phyloP scores from a whole-genome alignment of 2,888 invertebrate genomes.

The Pristionchus arcanus region DNA sequence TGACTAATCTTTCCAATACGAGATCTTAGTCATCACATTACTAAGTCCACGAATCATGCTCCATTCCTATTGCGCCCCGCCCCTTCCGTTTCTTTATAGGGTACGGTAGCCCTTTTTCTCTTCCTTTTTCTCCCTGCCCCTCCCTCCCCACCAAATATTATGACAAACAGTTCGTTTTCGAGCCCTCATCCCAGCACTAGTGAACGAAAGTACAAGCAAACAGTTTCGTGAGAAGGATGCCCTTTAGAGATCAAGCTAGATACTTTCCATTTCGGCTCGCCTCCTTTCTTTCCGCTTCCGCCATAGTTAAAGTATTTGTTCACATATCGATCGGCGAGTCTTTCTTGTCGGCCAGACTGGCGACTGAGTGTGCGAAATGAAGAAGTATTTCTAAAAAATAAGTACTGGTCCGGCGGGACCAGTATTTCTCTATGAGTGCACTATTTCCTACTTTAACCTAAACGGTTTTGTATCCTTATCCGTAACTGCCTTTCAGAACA shows the following conservation, averaged over 20 bases:
- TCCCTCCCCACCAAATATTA: background rate
- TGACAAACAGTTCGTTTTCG: slow-evolving; percentile 9
- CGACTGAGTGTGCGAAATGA: no score
- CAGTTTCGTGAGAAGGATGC: background rate
- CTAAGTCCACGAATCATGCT: background rate
- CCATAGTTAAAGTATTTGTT: no score
- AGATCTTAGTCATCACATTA: background rate
- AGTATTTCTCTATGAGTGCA: no score
- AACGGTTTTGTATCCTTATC: no score
- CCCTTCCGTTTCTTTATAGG: background rate
- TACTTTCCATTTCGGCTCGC: background rate
- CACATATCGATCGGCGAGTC: no score
- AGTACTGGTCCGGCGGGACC: no score
- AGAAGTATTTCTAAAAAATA: no score
- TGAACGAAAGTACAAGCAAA: background rate
- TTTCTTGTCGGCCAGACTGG: no score
- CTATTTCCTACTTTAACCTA: no score
- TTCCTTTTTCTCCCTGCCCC: background rate
- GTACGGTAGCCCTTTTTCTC: background rate
- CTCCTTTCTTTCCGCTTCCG: no score
- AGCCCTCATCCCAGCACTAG: background rate
- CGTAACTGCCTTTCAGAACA: no score
- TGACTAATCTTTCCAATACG: background rate
- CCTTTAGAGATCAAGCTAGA: background rate
- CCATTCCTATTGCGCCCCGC: background rate